Evolutionary conservation across 1,140 invertebrate genomes (phyloP).

Genomic region (Sinella curviseta): DNA sequence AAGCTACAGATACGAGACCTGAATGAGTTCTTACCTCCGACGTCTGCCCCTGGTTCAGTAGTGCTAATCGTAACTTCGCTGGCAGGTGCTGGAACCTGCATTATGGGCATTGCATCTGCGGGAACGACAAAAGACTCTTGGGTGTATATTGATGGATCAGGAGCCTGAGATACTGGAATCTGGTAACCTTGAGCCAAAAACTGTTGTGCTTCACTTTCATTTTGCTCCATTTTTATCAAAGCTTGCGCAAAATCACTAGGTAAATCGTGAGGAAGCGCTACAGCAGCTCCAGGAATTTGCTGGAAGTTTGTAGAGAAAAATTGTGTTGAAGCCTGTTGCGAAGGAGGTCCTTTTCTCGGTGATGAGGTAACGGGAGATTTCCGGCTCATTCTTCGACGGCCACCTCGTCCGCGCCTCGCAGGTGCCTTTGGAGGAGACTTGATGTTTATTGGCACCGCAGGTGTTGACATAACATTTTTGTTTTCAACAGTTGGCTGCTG

Average conservation of each 20-base stretch:
- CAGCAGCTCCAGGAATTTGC: neutral
- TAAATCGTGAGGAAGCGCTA: neutral
- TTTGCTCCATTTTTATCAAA: neutral
- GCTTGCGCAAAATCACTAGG: neutral
- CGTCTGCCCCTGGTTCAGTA: neutral
- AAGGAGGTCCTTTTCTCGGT: neutral
- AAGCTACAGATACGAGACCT: too few relatives aligned
- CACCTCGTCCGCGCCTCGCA: neutral
- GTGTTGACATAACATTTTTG: neutral
- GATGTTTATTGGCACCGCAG: neutral
- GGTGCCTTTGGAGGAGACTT: conserved; percentile 10
- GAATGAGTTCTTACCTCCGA: neutral
- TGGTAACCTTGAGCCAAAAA: neutral
- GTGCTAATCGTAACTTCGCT: conserved; percentile 14
- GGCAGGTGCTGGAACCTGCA: neutral
- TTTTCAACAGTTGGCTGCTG: neutral
- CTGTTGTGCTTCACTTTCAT: neutral
- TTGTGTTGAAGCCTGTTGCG: neutral
- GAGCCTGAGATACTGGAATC: neutral
- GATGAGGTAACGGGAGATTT: neutral
- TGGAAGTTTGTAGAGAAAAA: neutral
- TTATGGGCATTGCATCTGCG: neutral
- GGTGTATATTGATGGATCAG: neutral
- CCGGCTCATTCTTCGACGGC: neutral
- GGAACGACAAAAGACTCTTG: neutral